A percentile compares a stretch with the other conserved stretches of the same genome.
phyloP scores from a whole-genome alignment of 1,140 invertebrate genomes.

The Octopus sinensis region DNA sequence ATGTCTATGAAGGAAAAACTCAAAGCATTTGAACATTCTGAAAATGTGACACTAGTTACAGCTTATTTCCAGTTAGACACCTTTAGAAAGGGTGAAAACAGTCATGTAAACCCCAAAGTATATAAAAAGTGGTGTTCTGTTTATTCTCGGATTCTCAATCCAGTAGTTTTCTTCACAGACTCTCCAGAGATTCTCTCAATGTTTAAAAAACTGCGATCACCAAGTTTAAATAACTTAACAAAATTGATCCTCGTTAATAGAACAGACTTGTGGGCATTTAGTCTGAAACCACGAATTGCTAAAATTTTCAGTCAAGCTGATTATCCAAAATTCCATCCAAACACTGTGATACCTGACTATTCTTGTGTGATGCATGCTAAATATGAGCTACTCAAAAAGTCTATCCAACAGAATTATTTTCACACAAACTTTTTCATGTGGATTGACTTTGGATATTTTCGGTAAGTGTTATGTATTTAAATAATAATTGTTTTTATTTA shows the following conservation, averaged over 20 bases:
- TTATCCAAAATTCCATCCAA: slow-evolving; percentile 34
- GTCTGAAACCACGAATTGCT: slow-evolving; percentile 26
- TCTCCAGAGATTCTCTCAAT: slow-evolving; percentile 14
- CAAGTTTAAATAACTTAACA: slow-evolving; percentile 15
- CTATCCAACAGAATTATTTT: slow-evolving; percentile 30
- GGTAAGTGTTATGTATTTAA: slow-evolving; percentile 17
- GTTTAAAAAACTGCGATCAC: slow-evolving; percentile 26
- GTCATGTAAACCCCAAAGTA: neutral
- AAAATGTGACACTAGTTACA: slow-evolving; percentile 45
- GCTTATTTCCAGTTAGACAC: slow-evolving; percentile 42
- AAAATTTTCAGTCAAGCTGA: slow-evolving; percentile 27
- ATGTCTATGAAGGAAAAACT: no score
- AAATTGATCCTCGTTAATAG: slow-evolving; percentile 25
- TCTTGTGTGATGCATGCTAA: slow-evolving; percentile 38
- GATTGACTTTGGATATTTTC: slow-evolving; percentile 46
- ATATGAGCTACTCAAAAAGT: slow-evolving; percentile 40
- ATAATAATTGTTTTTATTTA: no score
- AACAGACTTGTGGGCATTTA: slow-evolving; percentile 33
- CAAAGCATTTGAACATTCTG: neutral
- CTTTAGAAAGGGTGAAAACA: slow-evolving; percentile 33
- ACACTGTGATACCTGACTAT: slow-evolving; percentile 36
- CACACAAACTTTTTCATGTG: slow-evolving; percentile 43
- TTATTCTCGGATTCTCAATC: slow-evolving; percentile 27
- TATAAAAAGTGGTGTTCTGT: slow-evolving; percentile 28
- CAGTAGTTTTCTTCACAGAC: slow-evolving; percentile 37